phyloP scores from a whole-genome alignment of 1,140 invertebrate species.

The Drosophila kanapiae region DNA sequence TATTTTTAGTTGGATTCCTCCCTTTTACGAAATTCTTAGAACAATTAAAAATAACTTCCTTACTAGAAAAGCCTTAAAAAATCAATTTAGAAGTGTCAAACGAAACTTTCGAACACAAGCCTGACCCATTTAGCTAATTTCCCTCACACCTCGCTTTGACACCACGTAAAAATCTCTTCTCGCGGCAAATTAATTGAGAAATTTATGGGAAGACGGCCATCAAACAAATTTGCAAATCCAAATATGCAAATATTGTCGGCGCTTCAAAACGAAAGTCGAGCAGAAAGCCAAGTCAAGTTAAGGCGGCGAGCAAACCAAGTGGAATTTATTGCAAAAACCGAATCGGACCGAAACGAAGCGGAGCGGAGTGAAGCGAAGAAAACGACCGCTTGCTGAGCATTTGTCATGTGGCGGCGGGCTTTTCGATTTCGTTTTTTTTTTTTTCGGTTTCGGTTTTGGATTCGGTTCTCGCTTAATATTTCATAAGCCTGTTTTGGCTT shows the following conservation, averaged over 20 bases:
- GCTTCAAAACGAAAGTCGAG: slow-evolving; percentile 74
- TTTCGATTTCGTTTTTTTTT: slow-evolving; percentile 20
- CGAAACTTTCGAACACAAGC: slow-evolving; percentile 45
- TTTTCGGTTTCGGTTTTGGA: slow-evolving; percentile 40
- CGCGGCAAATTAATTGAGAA: slow-evolving; percentile 67
- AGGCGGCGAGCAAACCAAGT: slow-evolving; percentile 42
- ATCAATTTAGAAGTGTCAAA: slow-evolving; percentile 18
- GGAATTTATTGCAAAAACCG: slow-evolving; percentile 58
- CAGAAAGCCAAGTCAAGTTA: slow-evolving; percentile 31
- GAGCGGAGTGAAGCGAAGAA: slow-evolving; percentile 12
- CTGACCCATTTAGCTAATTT: slow-evolving; percentile 61
- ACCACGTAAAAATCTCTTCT: slow-evolving; percentile 17
- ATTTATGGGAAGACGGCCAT: slow-evolving; percentile 68
- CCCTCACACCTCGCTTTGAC: slow-evolving; percentile 51
- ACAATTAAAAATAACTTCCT: background rate
- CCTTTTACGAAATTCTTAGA: background rate
- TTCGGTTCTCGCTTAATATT: slow-evolving; percentile 67
- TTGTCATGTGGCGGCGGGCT: slow-evolving; percentile 48
- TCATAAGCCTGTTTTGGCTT: slow-evolving; percentile 74
- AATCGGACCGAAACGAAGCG: slow-evolving; percentile 40
- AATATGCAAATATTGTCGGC: slow-evolving; percentile 77
- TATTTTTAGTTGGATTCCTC: background rate
- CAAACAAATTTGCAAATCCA: slow-evolving; percentile 71
- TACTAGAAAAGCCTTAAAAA: background rate
- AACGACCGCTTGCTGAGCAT: slow-evolving; percentile 75